Evolutionary conservation across 1,140 invertebrate genomes (phyloP).

Genomic region (Pogonomyrmex californicus): DNA sequence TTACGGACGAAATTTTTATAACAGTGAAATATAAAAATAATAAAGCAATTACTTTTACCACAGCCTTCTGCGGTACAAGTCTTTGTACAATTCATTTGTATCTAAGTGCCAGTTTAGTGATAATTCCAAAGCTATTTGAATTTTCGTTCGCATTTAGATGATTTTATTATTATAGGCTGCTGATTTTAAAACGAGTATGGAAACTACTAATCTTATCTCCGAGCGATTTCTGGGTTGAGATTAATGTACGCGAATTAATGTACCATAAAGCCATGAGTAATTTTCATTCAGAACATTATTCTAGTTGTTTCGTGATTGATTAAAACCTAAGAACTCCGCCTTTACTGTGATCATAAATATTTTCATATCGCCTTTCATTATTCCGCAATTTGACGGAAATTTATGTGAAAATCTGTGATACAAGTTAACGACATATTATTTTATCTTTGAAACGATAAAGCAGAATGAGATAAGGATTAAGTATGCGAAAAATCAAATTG

Average conservation of each 20-base stretch:
- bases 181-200: background rate
- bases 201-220: slow-evolving; percentile 1
- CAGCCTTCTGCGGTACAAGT: background rate
- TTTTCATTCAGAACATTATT: background rate
- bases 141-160: background rate
- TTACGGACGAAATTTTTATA: slow-evolving; percentile 15
- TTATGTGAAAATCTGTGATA: background rate
- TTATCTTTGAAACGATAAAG: background rate
- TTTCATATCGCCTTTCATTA: background rate
- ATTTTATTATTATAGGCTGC: background rate
- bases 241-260: slow-evolving; percentile 17
- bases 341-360: background rate
- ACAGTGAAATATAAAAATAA: slow-evolving; percentile 45
- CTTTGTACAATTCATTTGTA: slow-evolving; percentile 29
- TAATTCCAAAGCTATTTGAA: slow-evolving; percentile 11
- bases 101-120: background rate
- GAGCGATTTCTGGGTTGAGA: background rate
- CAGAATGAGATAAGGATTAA: background rate
- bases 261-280: slow-evolving; percentile 18
- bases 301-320: background rate
- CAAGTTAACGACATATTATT: background rate
- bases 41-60: slow-evolving; percentile 47
- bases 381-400: background rate
- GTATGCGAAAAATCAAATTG: background rate
- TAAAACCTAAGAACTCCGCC: background rate